A percentile compares a stretch with the other conserved stretches of the same genome.
These are phyloP conservation scores for Pangasius krempfi DNA, from an alignment of 2,797 vertebrate species.

Conservation along the genomic window DNA sequence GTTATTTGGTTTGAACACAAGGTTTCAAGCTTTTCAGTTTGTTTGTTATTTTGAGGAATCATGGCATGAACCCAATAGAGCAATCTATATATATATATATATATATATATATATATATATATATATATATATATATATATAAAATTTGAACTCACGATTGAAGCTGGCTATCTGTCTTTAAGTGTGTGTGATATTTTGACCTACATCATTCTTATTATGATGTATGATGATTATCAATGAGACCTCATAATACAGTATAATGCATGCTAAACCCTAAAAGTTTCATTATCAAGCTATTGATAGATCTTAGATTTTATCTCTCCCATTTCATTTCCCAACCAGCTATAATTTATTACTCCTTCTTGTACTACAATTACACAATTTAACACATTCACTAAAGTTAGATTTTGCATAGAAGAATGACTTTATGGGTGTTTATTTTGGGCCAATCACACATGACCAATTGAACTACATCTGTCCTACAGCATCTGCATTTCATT, in stretches of 20 bases:
- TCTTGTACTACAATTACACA: background rate
- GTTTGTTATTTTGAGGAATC: too few relatives aligned
- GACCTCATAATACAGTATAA: background rate
- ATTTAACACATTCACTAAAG: background rate
- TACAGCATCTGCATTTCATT: conserved; percentile 47
- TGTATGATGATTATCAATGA: too few relatives aligned
- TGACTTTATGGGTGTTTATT: conserved; percentile 6
- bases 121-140: too few relatives aligned
- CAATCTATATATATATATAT: background rate
- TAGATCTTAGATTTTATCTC: background rate
- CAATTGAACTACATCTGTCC: background rate
- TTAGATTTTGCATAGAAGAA: background rate
- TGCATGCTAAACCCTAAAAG: background rate
- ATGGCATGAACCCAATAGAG: too few relatives aligned
- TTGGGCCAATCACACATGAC: background rate
- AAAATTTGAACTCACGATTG: too few relatives aligned
- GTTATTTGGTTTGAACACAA: background rate
- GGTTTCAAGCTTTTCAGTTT: too few relatives aligned
- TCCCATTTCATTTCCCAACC: background rate
- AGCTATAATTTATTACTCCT: background rate
- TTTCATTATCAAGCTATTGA: background rate
- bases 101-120: background rate
- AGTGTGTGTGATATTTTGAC: background rate
- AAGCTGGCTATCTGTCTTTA: background rate
- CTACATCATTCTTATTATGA: background rate